Evolutionary conservation across 2,113 vertebrate genomes (phyloP).

Genomic region (Lepisosteus osseus): DNA sequence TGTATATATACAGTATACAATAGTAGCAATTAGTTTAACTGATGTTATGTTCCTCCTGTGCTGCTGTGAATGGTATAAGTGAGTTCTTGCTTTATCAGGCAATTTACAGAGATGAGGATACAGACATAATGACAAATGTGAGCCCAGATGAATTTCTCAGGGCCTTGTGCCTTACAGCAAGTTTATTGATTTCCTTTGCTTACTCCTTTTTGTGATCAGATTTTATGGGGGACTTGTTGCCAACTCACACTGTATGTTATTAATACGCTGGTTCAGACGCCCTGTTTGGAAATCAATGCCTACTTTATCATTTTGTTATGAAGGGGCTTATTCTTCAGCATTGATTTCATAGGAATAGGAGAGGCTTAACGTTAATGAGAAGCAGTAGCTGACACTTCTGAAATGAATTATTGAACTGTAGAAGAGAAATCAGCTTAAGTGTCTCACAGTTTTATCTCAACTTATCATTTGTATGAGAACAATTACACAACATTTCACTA

Average conservation of each 20-base stretch:
- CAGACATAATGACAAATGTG: slow-evolving; percentile 50
- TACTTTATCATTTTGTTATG: slow-evolving; percentile 74
- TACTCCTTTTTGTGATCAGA: slow-evolving; percentile 58
- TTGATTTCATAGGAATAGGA: slow-evolving; percentile 77
- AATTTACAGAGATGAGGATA: slow-evolving; percentile 50
- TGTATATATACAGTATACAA: no score
- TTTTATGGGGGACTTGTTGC: slow-evolving; percentile 60
- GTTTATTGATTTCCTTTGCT: slow-evolving; percentile 62
- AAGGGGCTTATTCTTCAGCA: slow-evolving; percentile 77
- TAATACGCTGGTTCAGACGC: slow-evolving; percentile 69
- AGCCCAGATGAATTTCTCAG: slow-evolving; percentile 55
- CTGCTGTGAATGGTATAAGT: neutral
- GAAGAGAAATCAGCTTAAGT: slow-evolving; percentile 72
- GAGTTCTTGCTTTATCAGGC: slow-evolving; percentile 5
- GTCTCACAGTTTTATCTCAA: neutral
- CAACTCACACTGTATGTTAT: slow-evolving; percentile 66
- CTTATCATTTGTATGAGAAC: neutral
- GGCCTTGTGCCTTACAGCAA: slow-evolving; percentile 53
- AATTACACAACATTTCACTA: neutral
- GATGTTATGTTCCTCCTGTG: neutral
- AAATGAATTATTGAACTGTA: slow-evolving; percentile 77
- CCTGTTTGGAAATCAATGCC: slow-evolving; percentile 78
- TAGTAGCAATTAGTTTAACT: no score
- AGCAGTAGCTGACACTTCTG: slow-evolving; percentile 63
- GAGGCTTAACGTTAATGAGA: slow-evolving; percentile 72